phyloP scores from a whole-genome alignment of 2,113 vertebrate species.

The Cyanocitta stelleri region DNA sequence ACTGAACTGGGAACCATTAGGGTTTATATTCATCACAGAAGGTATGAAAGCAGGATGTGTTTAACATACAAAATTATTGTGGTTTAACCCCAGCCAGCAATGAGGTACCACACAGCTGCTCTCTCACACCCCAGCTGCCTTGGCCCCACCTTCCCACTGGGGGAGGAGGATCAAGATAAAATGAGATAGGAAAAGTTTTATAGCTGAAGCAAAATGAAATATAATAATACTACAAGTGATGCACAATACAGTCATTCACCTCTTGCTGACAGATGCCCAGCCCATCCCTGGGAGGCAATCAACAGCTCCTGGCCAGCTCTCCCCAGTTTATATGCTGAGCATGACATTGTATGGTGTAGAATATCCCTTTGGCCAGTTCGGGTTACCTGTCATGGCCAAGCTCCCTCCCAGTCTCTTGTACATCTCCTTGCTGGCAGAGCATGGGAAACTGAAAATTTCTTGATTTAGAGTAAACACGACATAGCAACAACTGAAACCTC shows the following conservation, averaged over 20 bases:
- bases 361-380: fast-evolving
- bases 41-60: background rate
- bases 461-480: background rate
- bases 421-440: background rate
- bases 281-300: background rate
- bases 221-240: background rate
- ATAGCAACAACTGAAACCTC: background rate
- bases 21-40: background rate
- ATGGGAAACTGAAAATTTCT: background rate
- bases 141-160: background rate
- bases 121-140: background rate
- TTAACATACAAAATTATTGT: background rate
- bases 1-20: background rate
- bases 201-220: background rate
- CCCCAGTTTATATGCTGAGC: background rate
- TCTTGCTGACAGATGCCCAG: background rate
- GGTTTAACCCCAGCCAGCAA: background rate
- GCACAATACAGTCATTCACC: background rate
- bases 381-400: background rate
- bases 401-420: background rate
- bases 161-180: background rate
- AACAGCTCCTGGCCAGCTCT: background rate
- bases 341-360: background rate
- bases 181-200: background rate
- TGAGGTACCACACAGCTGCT: background rate